Evolutionary conservation across 2,888 invertebrate species (phyloP), one percentile per base, ranked within the genome.

Genomic region (Epicampocera succincta): DNA sequence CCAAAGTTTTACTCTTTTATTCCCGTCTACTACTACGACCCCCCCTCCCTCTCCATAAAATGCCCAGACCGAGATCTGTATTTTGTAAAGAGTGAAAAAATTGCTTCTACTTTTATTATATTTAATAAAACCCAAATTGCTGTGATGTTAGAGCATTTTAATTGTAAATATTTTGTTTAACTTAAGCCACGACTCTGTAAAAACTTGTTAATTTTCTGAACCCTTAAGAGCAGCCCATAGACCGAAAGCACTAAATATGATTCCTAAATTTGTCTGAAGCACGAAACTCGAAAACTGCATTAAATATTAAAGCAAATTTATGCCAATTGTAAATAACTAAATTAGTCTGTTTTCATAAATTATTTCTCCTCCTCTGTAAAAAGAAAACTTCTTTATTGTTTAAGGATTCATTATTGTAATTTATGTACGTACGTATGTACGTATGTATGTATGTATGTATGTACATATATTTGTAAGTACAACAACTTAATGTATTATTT

Each of bases 141-240:
- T 90, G 90, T 90, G 90, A 90, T 90, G 89, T 89, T 88, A 90
- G 90, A 89, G 90, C 90, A 90, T 90, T 90, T 90, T 89, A 89
- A 85, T 87, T 86, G 87, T 88, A 86, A 87, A 85, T 89, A 88
- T 75, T 77, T 65, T 61, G 38, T 68, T 65, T 76, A 74, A 68
- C 50, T 69, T 19, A 56, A 75, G 58, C 48, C 61, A 68, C 44
- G 52, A 63, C 61, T 33, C 44, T 72, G 61, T 69, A 78, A 78
- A 74, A 48, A 56, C 42, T 61, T 82, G 63, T 74, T 75, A 66
- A 73, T 58, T 65, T 44, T 42, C 11, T 33, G 25, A 73, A 38
- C 48, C 29, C 8, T 9, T 33, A 50, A 68, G 25, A 17, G 63
- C 56, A 11, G 17, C 17, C 21, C 19, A 4, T 40, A 42, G 38